These are phyloP conservation scores for Callipepla californica DNA, from an alignment of 2,113 vertebrate species.

Conservation along the genomic window DNA sequence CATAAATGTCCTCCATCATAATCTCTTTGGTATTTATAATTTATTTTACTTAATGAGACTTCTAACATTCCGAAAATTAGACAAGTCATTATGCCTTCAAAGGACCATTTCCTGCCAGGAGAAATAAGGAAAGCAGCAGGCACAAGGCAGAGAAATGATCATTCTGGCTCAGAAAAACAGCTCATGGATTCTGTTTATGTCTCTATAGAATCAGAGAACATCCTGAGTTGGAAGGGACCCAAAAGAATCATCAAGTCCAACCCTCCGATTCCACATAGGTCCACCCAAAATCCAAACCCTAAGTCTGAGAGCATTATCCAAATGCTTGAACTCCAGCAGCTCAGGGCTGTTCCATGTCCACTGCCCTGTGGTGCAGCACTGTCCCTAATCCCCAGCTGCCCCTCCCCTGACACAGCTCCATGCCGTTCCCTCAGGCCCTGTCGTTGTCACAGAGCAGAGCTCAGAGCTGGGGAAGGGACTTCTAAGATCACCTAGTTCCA, in stretches of 20 bases:
- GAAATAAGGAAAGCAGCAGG: neutral
- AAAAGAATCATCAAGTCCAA: neutral
- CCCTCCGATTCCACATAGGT: neutral
- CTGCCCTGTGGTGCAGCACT: neutral
- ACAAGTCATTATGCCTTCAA: neutral
- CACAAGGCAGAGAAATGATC: neutral
- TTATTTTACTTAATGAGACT: slow-evolving; percentile 48
- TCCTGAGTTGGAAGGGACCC: neutral
- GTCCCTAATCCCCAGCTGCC: neutral
- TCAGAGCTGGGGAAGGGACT: neutral
- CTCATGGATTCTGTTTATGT: neutral
- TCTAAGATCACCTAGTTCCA: too few relatives aligned
- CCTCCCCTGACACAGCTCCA: neutral
- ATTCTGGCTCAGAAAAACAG: neutral
- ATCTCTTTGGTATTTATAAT: slow-evolving; percentile 45
- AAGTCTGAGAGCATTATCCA: neutral
- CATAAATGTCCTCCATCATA: neutral
- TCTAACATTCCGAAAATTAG: slow-evolving; percentile 54
- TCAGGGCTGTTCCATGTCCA: neutral
- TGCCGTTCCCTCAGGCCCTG: neutral
- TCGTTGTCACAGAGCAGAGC: neutral
- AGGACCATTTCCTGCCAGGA: slow-evolving; percentile 28
- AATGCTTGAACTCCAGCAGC: neutral
- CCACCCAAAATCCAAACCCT: neutral
- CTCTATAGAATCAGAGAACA: neutral